A percentile compares a stretch with the other conserved stretches of the same genome.
These are phyloP conservation scores for Oryzias sinensis DNA, from an alignment of 2,797 vertebrate species.

Conservation along the genomic window DNA sequence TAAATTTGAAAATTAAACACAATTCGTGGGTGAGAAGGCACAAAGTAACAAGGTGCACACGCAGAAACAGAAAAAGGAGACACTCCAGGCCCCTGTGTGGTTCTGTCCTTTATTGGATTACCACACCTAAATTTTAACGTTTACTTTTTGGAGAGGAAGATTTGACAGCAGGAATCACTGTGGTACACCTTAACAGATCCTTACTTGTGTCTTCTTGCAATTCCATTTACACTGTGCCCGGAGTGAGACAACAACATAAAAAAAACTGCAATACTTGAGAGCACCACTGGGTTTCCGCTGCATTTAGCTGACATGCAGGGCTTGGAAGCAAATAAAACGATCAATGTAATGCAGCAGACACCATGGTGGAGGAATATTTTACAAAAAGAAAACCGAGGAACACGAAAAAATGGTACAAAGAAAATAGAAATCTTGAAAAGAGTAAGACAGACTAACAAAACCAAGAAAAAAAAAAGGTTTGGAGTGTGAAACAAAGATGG, in stretches of 20 bases:
- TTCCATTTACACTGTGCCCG: conserved; percentile 60
- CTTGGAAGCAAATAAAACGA: conserved; percentile 76
- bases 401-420: conserved; percentile 52
- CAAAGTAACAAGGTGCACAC: conserved; percentile 66
- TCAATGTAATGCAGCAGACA: conserved; percentile 49
- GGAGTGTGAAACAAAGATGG: conserved; percentile 58
- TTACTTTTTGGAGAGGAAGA: conserved; percentile 42
- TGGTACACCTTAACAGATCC: conserved; percentile 45
- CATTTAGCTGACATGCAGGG: conserved; percentile 56
- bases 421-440: conserved; percentile 34
- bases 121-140: conserved; percentile 48
- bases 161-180: conserved; percentile 54
- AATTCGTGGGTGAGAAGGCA: conserved; percentile 75
- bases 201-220: conserved; percentile 76
- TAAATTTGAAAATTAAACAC: conserved; percentile 61
- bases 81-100: conserved; percentile 36
- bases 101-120: conserved; percentile 56
- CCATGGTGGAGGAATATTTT: conserved; percentile 29
- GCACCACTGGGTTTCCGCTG: conserved; percentile 52
- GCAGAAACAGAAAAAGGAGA: conserved; percentile 25
- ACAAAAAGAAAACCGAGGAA: conserved; percentile 48
- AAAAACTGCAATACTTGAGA: conserved; percentile 74
- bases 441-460: conserved; percentile 50
- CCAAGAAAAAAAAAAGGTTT: conserved; percentile 37
- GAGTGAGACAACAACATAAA: conserved; percentile 62